phyloP scores from a whole-genome alignment of 2,888 invertebrate genomes.

The Polymixis flavicincta region DNA sequence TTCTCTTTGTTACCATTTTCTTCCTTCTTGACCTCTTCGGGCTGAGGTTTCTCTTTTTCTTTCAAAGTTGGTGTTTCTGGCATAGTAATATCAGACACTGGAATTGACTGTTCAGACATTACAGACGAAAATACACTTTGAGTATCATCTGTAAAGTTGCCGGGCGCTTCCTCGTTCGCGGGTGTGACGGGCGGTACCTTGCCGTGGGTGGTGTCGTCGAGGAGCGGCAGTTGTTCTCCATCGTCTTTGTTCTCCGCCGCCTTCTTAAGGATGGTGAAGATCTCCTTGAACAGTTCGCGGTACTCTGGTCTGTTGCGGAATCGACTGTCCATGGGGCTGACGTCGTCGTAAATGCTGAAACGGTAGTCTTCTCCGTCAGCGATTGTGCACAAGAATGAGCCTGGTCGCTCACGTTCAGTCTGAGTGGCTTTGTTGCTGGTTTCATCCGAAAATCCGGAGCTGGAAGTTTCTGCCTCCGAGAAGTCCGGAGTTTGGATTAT shows the following conservation, averaged over 20 bases:
- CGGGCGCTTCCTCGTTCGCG: slow-evolving; percentile 92
- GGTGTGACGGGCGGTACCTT: slow-evolving; percentile 93
- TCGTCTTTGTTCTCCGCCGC: slow-evolving; percentile 96
- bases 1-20: slow-evolving; percentile 81
- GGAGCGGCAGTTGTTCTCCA: slow-evolving; percentile 93
- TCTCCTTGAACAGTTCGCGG: slow-evolving; percentile 95
- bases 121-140: slow-evolving; percentile 94
- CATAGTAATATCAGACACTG: slow-evolving; percentile 92
- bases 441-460: slow-evolving; percentile 96
- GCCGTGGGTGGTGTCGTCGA: slow-evolving; percentile 91
- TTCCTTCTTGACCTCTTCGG: slow-evolving; percentile 79
- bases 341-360: slow-evolving; percentile 96
- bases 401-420: slow-evolving; percentile 94
- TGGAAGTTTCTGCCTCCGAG: slow-evolving; percentile 96
- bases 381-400: slow-evolving; percentile 96
- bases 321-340: slow-evolving; percentile 94
- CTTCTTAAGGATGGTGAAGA: slow-evolving; percentile 95
- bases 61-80: slow-evolving; percentile 90
- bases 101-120: slow-evolving; percentile 93
- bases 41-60: slow-evolving; percentile 79
- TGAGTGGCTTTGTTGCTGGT: slow-evolving; percentile 96
- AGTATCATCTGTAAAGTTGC: slow-evolving; percentile 93
- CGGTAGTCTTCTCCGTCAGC: slow-evolving; percentile 96
- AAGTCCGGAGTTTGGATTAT: slow-evolving; percentile 95
- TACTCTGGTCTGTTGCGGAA: slow-evolving; percentile 96